These are phyloP conservation scores for Chloroclystis v-ata DNA, from an alignment of 2,888 invertebrate genomes.

Conservation along the genomic window DNA sequence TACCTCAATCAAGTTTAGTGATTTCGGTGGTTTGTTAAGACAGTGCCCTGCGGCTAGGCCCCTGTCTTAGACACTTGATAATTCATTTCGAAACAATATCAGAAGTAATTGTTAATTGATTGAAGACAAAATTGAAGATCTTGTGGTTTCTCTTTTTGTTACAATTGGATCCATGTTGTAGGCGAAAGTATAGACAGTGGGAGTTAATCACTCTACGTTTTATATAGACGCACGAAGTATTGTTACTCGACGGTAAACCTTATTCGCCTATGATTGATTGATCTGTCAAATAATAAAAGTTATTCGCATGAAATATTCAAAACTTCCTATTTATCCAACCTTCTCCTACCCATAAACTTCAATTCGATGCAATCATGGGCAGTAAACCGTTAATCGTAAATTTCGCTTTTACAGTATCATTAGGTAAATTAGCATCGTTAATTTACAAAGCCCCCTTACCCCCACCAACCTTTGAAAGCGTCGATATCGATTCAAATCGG, in stretches of 20 bases:
- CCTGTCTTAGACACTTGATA: conserved; percentile 61
- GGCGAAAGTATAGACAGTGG: no score
- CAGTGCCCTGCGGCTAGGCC: conserved; percentile 47
- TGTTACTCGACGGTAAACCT: no score
- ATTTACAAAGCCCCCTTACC: conserved; percentile 56
- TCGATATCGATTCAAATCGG: conserved; percentile 70
- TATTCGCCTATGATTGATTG: no score
- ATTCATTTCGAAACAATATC: conserved; percentile 63
- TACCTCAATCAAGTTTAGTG: conserved; percentile 41
- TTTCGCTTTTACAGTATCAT: conserved; percentile 75
- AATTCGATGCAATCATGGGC: conserved; percentile 50
- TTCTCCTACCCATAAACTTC: conserved; percentile 26
- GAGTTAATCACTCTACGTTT: no score
- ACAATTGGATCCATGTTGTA: no score
- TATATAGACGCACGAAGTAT: no score
- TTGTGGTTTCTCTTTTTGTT: not conserved
- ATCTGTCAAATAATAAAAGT: no score
- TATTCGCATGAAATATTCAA: not conserved
- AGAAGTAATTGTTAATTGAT: conserved; percentile 37
- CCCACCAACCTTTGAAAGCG: conserved; percentile 59
- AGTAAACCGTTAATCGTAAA: conserved; percentile 61
- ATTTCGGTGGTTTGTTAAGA: conserved; percentile 42
- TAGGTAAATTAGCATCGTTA: conserved; percentile 75
- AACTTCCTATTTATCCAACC: conserved; percentile 1
- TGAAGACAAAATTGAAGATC: conserved; percentile 25